Evolutionary conservation across 2,888 invertebrate genomes (phyloP), one percentile per base, ranked within the genome.

Genomic region (Thera britannica): DNA sequence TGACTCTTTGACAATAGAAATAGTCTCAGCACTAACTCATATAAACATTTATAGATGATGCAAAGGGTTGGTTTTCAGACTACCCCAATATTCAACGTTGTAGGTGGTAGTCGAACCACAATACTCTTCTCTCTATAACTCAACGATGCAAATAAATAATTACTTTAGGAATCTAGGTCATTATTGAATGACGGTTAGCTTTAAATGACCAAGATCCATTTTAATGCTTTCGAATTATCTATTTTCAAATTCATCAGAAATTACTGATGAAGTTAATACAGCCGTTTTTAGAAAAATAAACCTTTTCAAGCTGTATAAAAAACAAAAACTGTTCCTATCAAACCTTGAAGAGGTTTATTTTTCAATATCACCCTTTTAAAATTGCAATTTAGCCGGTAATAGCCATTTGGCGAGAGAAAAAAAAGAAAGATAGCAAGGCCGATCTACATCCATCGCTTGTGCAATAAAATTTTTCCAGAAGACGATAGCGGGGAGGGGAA

Each of bases 391-490:
- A 34, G 36, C 52, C 38, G 41, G 48, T 51, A 61, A 64, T 60
- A 46, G 59, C 54, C 0, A 58, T 58, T 68, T 61, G 60, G 34
- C 41, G 60, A 49, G 34, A 11, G 34, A 35, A 51, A 55, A 44
- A 60, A 51, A 56, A 57, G 62, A 49, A 49, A n/a, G 23, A 62
- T 41, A 38, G 38, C 52, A 62, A 58, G 58, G n/a, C 3, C 23
- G 8, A 61, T 60, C 11, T 55, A 62, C 65, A 66, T 63, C 60
- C 61, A 35, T 63, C 54, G 54, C 23, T 58, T 66, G 58, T 67
- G 70, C 70, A 70, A 69, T 57, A 60, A 64, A 63, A 58, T 63
- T 70, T 69, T 70, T 63, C 70, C 70, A 63, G 70, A 55, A 66
- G 66, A 63, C 48, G 61, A 59, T 51, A 23, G 55, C 3, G 56